Evolutionary conservation across 2,888 invertebrate species (phyloP).

Genomic region (Encarsia formosa): DNA sequence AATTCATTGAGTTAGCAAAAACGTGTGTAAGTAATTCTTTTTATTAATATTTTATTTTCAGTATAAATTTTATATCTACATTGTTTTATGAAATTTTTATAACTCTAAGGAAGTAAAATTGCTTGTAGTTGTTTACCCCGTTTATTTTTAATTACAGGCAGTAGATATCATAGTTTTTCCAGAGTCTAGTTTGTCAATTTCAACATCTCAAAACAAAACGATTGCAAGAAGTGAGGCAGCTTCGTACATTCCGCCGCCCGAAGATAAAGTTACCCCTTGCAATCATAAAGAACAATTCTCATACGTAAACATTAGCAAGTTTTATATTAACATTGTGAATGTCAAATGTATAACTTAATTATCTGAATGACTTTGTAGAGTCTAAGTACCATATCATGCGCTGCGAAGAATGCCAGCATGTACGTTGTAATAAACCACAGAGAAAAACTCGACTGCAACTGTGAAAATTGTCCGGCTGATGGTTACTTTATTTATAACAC

Average conservation of each 20-base stretch:
- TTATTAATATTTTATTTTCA: background rate
- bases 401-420: slow-evolving; percentile 48
- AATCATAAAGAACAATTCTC: background rate
- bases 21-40: background rate
- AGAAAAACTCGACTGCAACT: slow-evolving; percentile 41
- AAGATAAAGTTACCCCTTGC: background rate
- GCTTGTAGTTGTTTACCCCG: too few species aligned
- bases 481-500: slow-evolving; percentile 52
- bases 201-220: background rate
- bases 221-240: background rate
- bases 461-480: slow-evolving; percentile 39
- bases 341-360: slow-evolving; percentile 11
- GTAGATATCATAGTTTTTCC: slow-evolving; percentile 60
- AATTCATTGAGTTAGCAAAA: background rate
- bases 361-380: slow-evolving; percentile 38
- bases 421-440: slow-evolving; percentile 55
- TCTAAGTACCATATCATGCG: slow-evolving; percentile 52
- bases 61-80: background rate
- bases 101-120: too few species aligned
- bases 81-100: too few species aligned
- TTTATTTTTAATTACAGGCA: too few species aligned
- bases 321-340: background rate
- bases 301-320: background rate
- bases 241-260: background rate
- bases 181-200: slow-evolving; percentile 46